Percentiles rank a stretch among this genome's conserved stretches.
Evolutionary conservation across 2,113 vertebrate species (phyloP).

Genomic region (Stigmatopora argus): DNA sequence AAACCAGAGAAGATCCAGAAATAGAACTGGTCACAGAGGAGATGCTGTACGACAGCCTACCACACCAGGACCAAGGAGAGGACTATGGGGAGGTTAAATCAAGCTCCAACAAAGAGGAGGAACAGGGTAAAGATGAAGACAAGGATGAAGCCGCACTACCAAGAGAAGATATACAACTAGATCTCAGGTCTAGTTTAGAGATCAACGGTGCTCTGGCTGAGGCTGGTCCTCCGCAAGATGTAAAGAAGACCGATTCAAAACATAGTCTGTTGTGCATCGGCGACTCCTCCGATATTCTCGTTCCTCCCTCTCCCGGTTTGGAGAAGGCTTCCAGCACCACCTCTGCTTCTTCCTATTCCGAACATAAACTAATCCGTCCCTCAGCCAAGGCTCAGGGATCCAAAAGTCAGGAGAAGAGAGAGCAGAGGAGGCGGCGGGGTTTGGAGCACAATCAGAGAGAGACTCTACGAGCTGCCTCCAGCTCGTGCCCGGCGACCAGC

Average conservation of each 20-base stretch:
- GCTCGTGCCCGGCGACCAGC: conserved; percentile 21
- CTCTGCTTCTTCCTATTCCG: conserved; percentile 4
- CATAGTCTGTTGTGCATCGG: conserved; percentile 9
- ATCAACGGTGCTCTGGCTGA: conserved; percentile 43
- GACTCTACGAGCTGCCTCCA: conserved; percentile 70
- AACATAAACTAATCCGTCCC: conserved; percentile 25
- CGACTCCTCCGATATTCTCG: conserved; percentile 4
- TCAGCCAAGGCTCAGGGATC: conserved; percentile 21
- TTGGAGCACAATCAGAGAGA: conserved; percentile 88
- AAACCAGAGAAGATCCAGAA: conserved; percentile 62
- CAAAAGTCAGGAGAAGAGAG: conserved; percentile 82
- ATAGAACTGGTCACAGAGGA: conserved; percentile 55
- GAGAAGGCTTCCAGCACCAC: not conserved
- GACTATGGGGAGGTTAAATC: conserved; percentile 6
- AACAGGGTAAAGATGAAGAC: conserved; percentile 23
- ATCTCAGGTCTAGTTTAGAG: conserved; percentile 8
- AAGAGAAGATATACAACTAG: not conserved
- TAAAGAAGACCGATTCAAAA: conserved; percentile 24
- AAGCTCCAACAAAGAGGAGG: conserved; percentile 23
- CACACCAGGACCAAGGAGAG: conserved; percentile 5
- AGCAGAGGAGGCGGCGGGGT: conserved; percentile 82
- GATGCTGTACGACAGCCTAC: conserved; percentile 28
- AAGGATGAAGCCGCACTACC: conserved; percentile 30
- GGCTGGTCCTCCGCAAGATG: conserved; percentile 54
- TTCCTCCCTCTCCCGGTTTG: not conserved